Conservation (phyloP, 2,113 vertebrate genomes). For the Amphiprion ocellaris region DNA sequence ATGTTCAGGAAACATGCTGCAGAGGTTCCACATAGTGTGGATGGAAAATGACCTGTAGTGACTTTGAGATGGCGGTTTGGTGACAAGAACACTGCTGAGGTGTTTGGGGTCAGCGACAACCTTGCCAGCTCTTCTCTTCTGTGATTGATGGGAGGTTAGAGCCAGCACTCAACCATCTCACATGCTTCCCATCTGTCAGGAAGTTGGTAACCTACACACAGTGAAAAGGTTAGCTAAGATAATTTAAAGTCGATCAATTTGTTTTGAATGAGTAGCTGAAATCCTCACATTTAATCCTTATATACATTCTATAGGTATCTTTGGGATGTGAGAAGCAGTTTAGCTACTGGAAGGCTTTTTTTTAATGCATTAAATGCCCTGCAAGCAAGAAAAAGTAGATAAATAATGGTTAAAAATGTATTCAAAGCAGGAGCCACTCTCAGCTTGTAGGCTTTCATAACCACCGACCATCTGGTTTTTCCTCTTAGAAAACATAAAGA, state of each 20-base stretch:
- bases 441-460: background rate
- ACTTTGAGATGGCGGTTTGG: constrained; percentile 38
- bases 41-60: constrained; percentile 26
- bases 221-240: background rate
- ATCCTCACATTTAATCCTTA: background rate
- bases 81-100: constrained; percentile 19
- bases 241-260: background rate
- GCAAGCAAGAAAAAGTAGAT: background rate
- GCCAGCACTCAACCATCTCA: constrained; percentile 7
- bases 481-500: background rate
- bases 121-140: constrained; percentile 31
- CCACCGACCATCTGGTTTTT: background rate
- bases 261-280: background rate
- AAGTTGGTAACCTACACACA: constrained; percentile 1
- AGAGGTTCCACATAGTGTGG: constrained; percentile 8
- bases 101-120: constrained; percentile 28
- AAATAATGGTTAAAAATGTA: background rate
- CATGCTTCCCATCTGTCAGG: constrained; percentile 13
- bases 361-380: background rate
- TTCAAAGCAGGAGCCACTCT: background rate
- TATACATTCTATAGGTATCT: background rate
- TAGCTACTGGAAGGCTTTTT: background rate
- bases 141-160: constrained; percentile 55
- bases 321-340: background rate
- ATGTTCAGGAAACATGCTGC: constrained; percentile 16